Evolutionary conservation across 2,888 invertebrate genomes (phyloP).

Genomic region (Lycocerus yunnanus): DNA sequence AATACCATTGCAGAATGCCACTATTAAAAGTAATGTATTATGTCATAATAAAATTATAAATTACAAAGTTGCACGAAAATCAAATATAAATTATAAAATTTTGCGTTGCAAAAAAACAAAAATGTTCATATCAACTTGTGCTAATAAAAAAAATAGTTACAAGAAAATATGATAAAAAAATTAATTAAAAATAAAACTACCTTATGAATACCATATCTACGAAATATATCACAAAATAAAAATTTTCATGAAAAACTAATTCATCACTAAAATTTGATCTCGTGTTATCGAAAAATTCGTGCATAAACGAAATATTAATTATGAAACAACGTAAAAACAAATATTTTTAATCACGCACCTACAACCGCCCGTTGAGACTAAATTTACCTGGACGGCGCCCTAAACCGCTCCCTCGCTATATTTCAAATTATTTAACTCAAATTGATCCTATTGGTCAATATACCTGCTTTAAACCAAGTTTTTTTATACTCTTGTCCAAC

Average conservation of each 20-base stretch:
- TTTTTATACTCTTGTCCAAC: slow-evolving; percentile 37
- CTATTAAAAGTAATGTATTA: neutral
- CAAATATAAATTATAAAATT: neutral
- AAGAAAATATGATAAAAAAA: neutral
- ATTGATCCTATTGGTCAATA: slow-evolving; percentile 48
- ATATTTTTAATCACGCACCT: slow-evolving; percentile 32
- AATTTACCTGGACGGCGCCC: slow-evolving; percentile 38
- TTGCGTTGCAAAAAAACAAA: neutral
- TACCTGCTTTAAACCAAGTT: slow-evolving; percentile 42
- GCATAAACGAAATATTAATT: slow-evolving; percentile 18
- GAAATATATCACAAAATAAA: slow-evolving; percentile 15
- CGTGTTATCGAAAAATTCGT: slow-evolving; percentile 13
- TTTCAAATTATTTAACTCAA: slow-evolving; percentile 41
- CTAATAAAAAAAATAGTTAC: neutral
- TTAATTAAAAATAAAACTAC: slow-evolving; percentile 2
- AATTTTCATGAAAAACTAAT: slow-evolving; percentile 13
- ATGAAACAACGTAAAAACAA: slow-evolving; percentile 29
- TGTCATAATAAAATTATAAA: neutral
- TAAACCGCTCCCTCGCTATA: slow-evolving; percentile 44
- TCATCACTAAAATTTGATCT: slow-evolving; percentile 26
- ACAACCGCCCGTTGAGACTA: slow-evolving; percentile 42
- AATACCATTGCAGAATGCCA: neutral
- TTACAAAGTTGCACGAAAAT: neutral
- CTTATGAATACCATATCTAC: slow-evolving; percentile 2
- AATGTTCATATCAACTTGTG: neutral